These are phyloP conservation scores for Halichoeres trimaculatus DNA, from an alignment of 2,113 vertebrate genomes.

Conservation along the genomic window DNA sequence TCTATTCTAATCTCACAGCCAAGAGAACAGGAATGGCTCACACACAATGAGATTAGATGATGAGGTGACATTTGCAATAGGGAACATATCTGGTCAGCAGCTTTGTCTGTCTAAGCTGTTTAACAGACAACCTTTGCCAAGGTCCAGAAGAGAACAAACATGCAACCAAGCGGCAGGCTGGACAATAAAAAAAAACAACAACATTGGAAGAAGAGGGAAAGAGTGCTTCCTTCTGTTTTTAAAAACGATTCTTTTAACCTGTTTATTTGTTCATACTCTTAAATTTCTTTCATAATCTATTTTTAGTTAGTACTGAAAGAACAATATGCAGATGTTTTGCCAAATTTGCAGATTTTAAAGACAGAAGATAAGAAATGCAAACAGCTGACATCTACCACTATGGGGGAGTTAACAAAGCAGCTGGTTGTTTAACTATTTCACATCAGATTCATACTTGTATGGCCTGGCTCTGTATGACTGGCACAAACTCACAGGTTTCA, in stretches of 20 bases:
- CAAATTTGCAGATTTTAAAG: not conserved
- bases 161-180: conserved; percentile 16
- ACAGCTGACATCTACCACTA: not conserved
- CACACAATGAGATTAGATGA: conserved; percentile 68
- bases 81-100: conserved; percentile 80
- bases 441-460: conserved; percentile 14
- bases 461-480: not conserved
- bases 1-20: conserved; percentile 35
- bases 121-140: conserved; percentile 65
- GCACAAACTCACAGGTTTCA: conserved; percentile 4
- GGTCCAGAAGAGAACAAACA: conserved; percentile 53
- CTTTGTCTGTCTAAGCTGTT: conserved; percentile 75
- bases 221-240: not conserved
- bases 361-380: not conserved
- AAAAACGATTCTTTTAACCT: too few relatives aligned
- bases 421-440: conserved; percentile 26
- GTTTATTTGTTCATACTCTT: not conserved
- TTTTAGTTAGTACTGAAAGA: not conserved
- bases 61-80: conserved; percentile 71
- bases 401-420: not conserved
- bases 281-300: not conserved
- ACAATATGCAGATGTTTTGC: not conserved
- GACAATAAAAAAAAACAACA: conserved; percentile 10
- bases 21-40: conserved; percentile 29
- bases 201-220: not conserved